Conservation (phyloP, 2,888 invertebrate genomes). For the Ormyrus rosae region DNA sequence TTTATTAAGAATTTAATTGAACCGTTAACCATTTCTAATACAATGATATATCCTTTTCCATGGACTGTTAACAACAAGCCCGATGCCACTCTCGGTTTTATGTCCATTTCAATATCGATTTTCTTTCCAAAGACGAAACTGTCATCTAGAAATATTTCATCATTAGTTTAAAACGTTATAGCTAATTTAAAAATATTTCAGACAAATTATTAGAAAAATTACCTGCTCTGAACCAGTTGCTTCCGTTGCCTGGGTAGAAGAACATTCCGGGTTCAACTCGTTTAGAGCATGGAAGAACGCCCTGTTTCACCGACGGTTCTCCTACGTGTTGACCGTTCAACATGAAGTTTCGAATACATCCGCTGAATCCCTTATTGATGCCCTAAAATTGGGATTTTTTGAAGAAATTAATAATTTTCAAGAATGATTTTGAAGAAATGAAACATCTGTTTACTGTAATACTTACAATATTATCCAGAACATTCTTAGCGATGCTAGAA, state of each 20-base stretch:
- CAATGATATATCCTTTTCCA: conserved; percentile 86
- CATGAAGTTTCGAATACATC: conserved; percentile 88
- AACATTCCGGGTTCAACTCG: conserved; percentile 88
- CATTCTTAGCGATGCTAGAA: conserved; percentile 68
- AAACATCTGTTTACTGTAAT: not conserved
- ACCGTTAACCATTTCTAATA: conserved; percentile 92
- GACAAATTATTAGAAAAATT: conserved; percentile 60
- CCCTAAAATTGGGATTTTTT: conserved; percentile 72
- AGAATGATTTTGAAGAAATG: conserved; percentile 27
- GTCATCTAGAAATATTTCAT: conserved; percentile 78
- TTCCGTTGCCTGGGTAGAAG: conserved; percentile 88
- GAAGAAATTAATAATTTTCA: conserved; percentile 40
- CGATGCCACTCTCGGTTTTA: conserved; percentile 89
- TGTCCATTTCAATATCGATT: conserved; percentile 88
- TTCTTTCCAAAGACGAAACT: conserved; percentile 87
- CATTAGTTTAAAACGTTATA: not conserved
- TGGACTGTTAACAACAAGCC: conserved; percentile 93
- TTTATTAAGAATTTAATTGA: conserved; percentile 89
- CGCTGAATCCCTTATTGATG: conserved; percentile 85
- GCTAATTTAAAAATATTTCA: not conserved
- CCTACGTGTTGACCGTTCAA: conserved; percentile 83
- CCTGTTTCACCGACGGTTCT: conserved; percentile 79
- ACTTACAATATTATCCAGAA: conserved; percentile 69
- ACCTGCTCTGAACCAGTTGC: conserved; percentile 83
- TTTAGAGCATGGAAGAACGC: conserved; percentile 87